phyloP scores from a whole-genome alignment of 2,888 invertebrate species.

The Yponomeuta cagnagella region DNA sequence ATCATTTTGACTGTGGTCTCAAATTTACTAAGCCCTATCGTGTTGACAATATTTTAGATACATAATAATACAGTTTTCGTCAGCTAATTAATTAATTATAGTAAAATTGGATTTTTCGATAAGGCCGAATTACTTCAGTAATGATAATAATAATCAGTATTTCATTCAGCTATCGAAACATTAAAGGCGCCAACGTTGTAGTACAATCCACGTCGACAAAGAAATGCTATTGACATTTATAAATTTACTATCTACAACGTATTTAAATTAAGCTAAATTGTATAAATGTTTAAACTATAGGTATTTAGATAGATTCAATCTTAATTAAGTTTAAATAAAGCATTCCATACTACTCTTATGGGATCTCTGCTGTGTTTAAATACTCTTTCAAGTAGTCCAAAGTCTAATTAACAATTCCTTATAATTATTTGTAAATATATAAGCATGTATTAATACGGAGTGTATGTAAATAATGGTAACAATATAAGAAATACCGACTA shows the following conservation, averaged over 20 bases:
- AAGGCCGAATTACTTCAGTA: neutral
- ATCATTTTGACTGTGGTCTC: no score
- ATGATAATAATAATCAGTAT: slow-evolving; percentile 13
- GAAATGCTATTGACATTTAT: slow-evolving; percentile 35
- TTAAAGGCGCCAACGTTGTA: slow-evolving; percentile 9
- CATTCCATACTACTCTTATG: slow-evolving; percentile 71
- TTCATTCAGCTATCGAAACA: neutral
- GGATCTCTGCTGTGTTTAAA: slow-evolving; percentile 73
- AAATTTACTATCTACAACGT: slow-evolving; percentile 26
- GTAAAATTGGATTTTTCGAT: slow-evolving; percentile 5
- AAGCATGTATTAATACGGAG: neutral
- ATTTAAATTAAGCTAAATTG: slow-evolving; percentile 20
- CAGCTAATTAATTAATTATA: slow-evolving; percentile 16
- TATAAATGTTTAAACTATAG: slow-evolving; percentile 28
- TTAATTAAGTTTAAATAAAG: slow-evolving; percentile 58
- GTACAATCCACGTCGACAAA: slow-evolving; percentile 18
- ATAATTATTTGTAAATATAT: slow-evolving; percentile 58
- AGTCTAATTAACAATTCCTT: slow-evolving; percentile 43
- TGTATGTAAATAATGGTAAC: neutral
- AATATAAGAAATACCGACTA: neutral
- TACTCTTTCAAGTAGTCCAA: slow-evolving; percentile 62
- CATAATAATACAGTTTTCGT: slow-evolving; percentile 21
- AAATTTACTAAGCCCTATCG: slow-evolving; percentile 26
- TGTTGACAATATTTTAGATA: slow-evolving; percentile 53
- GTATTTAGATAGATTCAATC: slow-evolving; percentile 66